Base-by-base conservation (phyloP, 2,888 invertebrate species). In the Crepidodera aurea region DNA sequence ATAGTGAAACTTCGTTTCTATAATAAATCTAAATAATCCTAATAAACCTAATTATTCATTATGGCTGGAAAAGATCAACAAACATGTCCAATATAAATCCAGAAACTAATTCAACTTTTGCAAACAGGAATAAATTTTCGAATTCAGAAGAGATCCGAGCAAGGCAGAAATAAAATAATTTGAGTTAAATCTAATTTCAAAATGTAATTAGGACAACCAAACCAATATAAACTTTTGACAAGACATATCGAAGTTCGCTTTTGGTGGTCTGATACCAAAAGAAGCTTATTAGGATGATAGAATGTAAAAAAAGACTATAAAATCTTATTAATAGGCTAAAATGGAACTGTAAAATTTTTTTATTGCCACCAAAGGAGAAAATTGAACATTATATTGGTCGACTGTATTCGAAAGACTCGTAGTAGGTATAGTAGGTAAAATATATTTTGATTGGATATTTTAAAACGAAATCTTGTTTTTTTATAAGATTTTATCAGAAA, bases 311-410 rank as follows among this genome's bases (percentile, higher is more conserved):
- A 50, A 56, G 54, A 63, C 56, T 64, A 64, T 60, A 60, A 64
- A 60, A 60, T 64, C 60, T 64, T 64, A 64, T 64, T 64, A 64
- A 64, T 64, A 64, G 60, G 60, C 7, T 13, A 10, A 44, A 56
- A 51, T 40, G 29, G 56, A 12, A 16, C 60, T 46, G 55, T 39
- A 15, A 42, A 50, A 22, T 50, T n/a, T n/a, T 44, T 22, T 12
- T 22, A 12, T 12, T 25, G 19, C 1, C 2, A 12, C 12, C 44
- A 44, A 44, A 44, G 22, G 10, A 8, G 44, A 44, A 19, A 10
- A 25, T 12, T 13, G 12, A 22, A 22, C 5, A 12, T 22, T n/a
- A 19, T 22, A 7, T 25, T 44, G 44, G 44, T 2, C 44, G 44
- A 44, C 44, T 44, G 44, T 44, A 2, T 29, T 8, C 5, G 10